Evolutionary conservation across 2,113 vertebrate species (phyloP), one percentile per base, ranked within the genome.

Genomic region (Xyrauchen texanus): DNA sequence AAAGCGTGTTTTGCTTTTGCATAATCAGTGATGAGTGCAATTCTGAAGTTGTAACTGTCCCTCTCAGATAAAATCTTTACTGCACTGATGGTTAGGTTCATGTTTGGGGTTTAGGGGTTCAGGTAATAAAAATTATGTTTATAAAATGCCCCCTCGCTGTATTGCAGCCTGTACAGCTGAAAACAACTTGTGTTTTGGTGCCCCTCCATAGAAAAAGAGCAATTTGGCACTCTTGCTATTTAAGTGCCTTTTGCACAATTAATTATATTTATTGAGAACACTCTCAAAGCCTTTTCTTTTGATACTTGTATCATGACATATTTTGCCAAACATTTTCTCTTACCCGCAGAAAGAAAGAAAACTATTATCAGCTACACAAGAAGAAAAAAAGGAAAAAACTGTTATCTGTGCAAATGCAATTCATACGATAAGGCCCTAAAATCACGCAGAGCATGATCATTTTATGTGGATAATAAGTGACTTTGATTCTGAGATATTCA

Each of bases 401-500:
- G 47, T 34, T 80, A 49, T 80, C 15, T 71, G 49, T 65, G 72
- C 61, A 79, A 71, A 85, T 79, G 46, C 49, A 70, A 81, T 74
- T 65, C 61, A 64, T 15, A 21, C 16, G 77, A 76, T 64, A 68
- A 79, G 69, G 72, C 11, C 9, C 47, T 78, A 42, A 83, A 81
- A 85, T 84, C 77, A 82, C 45, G 2, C 16, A 81, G 64, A 4
- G 21, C 65, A 69, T 60, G 67, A 74, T 44, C 66, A 73, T 61
- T 72, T 72, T 68, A 67, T 60, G 58, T 46, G 63, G 49, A 67
- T 69, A 60, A 81, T 46, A 58, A 76, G 72, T 67, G 46, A 68
- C 57, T 76, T 72, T 77, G 78, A 69, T 80, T 80, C 52, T 10
- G 49, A 63, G 65, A 81, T 81, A 65, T 47, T 77, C 76, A 79